Conservation (phyloP, 2,113 vertebrate genomes). For the Ciconia stormi region DNA sequence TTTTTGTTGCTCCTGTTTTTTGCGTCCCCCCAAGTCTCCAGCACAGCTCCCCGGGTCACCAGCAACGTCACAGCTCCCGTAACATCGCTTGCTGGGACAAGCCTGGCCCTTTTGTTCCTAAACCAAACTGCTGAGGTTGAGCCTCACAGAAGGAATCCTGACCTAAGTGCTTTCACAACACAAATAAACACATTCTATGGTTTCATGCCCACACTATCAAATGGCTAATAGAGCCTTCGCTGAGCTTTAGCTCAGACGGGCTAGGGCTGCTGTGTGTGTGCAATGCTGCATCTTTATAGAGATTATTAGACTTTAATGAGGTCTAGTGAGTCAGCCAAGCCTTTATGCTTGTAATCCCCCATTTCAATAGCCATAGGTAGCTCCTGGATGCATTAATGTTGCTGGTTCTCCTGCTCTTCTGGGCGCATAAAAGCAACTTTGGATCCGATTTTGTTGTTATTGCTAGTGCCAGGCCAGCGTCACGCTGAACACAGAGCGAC, state of each 20-base stretch:
- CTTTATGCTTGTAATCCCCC: not conserved
- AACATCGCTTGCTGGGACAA: not conserved
- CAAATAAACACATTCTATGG: not conserved
- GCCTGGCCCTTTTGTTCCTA: not conserved
- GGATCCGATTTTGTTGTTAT: fast-evolving
- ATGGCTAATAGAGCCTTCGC: not conserved
- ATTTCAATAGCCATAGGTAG: not conserved
- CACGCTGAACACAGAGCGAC: fast-evolving
- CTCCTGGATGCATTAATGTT: not conserved
- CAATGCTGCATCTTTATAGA: not conserved
- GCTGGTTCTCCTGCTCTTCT: not conserved
- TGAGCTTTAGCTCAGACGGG: not conserved
- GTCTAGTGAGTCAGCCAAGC: not conserved
- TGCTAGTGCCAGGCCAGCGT: not conserved
- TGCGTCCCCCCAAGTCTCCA: fast-evolving
- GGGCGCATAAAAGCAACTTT: not conserved
- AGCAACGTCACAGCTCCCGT: fast-evolving
- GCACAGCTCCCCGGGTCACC: not conserved
- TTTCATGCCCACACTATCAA: not conserved
- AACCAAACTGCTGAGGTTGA: fast-evolving
- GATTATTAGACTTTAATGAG: not conserved
- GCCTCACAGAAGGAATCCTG: not conserved
- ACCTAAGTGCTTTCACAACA: not conserved
- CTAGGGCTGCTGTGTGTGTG: not conserved
- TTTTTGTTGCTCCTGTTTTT: not conserved